Percentiles rank a stretch among this genome's conserved stretches.
phyloP scores from a whole-genome alignment of 2,113 vertebrate species.

The Neotragus pygmaeus region DNA sequence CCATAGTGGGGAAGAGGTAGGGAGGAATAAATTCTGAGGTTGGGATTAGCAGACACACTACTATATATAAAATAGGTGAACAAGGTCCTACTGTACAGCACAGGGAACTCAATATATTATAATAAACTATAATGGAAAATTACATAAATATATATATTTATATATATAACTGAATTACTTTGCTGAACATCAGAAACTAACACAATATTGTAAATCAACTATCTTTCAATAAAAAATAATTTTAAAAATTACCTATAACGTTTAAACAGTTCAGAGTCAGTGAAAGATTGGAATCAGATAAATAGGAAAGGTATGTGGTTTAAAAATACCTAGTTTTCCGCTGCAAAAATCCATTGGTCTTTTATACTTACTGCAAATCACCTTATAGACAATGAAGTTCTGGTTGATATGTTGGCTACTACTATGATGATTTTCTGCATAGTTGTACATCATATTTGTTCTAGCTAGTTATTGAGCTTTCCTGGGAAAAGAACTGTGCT shows the following conservation, averaged over 20 bases:
- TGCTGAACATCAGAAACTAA: too few species aligned
- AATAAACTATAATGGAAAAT: neutral
- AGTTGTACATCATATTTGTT: neutral
- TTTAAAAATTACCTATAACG: neutral
- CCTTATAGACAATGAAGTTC: neutral
- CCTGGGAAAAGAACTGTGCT: neutral
- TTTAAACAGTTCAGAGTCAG: neutral
- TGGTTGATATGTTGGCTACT: neutral
- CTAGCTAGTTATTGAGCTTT: neutral
- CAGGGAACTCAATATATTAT: neutral
- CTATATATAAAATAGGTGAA: too few species aligned
- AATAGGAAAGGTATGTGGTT: neutral
- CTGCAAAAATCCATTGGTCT: neutral
- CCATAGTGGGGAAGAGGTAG: neutral
- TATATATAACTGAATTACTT: neutral
- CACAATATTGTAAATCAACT: neutral
- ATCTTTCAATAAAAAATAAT: neutral
- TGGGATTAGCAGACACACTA: neutral
- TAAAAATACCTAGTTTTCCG: neutral
- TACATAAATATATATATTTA: neutral
- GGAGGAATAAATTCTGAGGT: neutral
- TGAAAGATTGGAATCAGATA: neutral
- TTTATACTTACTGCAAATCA: neutral
- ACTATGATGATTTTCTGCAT: neutral
- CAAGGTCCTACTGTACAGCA: neutral